Percentiles rank a stretch among this genome's conserved stretches.
These are phyloP conservation scores for Malurus alboscapulatus DNA, from an alignment of 2,113 vertebrate species.

Conservation along the genomic window DNA sequence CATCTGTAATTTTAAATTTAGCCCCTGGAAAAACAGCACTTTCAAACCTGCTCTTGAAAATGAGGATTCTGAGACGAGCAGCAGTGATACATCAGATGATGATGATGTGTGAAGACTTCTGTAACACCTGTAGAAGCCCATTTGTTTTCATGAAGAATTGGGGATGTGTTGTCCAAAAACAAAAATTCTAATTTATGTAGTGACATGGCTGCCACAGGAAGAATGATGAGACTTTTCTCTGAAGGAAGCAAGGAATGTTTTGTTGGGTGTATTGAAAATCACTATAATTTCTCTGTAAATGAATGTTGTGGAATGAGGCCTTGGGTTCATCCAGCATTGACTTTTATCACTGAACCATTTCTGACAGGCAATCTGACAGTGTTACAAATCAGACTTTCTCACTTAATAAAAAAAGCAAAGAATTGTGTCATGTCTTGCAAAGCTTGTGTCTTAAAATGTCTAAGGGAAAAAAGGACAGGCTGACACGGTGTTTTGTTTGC, in stretches of 20 bases:
- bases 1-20: slow-evolving; percentile 73
- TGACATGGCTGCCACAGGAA: slow-evolving; percentile 52
- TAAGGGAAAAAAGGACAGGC: slow-evolving; percentile 53
- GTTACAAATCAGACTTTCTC: slow-evolving; percentile 75
- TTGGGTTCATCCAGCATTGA: slow-evolving; percentile 65
- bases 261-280: slow-evolving; percentile 56
- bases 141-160: slow-evolving; percentile 58
- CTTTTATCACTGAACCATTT: slow-evolving; percentile 72
- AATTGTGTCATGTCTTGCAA: slow-evolving; percentile 74
- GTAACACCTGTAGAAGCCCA: slow-evolving; percentile 33
- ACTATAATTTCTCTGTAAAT: slow-evolving; percentile 68
- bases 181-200: slow-evolving; percentile 62
- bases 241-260: slow-evolving; percentile 64
- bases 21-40: slow-evolving; percentile 77
- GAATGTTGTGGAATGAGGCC: slow-evolving; percentile 72
- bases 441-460: slow-evolving; percentile 74
- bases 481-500: slow-evolving; percentile 57
- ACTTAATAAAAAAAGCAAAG: slow-evolving; percentile 73
- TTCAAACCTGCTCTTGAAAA: slow-evolving; percentile 73
- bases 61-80: slow-evolving; percentile 82
- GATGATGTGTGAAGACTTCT: slow-evolving; percentile 71
- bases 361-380: slow-evolving; percentile 76
- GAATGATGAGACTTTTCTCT: slow-evolving; percentile 53
- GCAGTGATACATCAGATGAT: slow-evolving; percentile 84
- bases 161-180: slow-evolving; percentile 61